Percentiles rank a stretch among this genome's conserved stretches.
Evolutionary conservation across 2,113 vertebrate species (phyloP).

Genomic region (Leuciscus idus): DNA sequence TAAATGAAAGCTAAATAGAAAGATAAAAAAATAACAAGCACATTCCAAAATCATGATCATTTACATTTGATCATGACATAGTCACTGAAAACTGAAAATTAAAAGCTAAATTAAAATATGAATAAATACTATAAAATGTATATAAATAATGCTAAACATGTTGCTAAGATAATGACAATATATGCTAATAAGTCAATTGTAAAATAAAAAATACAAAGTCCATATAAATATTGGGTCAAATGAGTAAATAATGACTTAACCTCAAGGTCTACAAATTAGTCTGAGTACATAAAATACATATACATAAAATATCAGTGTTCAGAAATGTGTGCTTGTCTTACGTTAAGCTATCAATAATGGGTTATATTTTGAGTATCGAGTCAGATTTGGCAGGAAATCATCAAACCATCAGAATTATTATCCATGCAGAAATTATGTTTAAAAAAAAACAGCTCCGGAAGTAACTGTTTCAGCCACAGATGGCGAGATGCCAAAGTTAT

Average conservation of each 20-base stretch:
- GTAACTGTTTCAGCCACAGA: not conserved
- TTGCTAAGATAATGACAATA: not conserved
- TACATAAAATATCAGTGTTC: not conserved
- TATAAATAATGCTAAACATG: not conserved
- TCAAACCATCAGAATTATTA: not conserved
- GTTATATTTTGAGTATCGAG: not conserved
- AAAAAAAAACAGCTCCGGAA: not conserved
- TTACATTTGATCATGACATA: too few relatives aligned
- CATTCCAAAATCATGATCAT: too few relatives aligned
- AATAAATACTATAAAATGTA: not conserved
- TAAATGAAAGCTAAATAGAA: not conserved
- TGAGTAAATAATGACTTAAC: not conserved
- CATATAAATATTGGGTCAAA: not conserved
- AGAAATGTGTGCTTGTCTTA: not conserved
- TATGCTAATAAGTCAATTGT: not conserved
- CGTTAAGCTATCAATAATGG: not conserved
- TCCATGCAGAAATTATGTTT: not conserved
- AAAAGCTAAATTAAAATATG: not conserved
- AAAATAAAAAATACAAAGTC: not conserved
- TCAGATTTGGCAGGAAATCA: not conserved
- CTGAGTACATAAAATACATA: not conserved
- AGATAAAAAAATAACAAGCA: not conserved
- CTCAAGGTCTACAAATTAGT: not conserved
- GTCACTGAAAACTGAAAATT: too few relatives aligned
- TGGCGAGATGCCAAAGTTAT: not conserved